A percentile compares a stretch with the other conserved stretches of the same genome.
These are phyloP conservation scores for Saccostrea cuccullata DNA, from an alignment of 1,140 invertebrate genomes.

Conservation along the genomic window DNA sequence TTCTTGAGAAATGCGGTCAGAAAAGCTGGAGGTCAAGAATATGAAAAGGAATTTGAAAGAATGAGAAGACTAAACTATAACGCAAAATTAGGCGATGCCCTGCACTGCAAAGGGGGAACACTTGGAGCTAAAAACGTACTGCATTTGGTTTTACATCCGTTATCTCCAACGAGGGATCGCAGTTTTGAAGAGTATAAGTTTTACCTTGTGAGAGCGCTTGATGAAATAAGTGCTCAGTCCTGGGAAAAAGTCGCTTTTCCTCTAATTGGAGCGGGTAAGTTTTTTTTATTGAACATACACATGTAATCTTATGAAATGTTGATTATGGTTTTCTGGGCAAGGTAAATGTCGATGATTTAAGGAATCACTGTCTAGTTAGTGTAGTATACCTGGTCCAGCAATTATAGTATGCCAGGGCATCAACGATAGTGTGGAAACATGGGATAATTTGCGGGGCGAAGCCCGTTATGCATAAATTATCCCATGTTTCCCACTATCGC, in stretches of 20 bases:
- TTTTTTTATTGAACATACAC: background rate
- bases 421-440: too few species aligned
- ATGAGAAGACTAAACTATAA: background rate
- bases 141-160: background rate
- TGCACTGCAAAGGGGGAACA: background rate
- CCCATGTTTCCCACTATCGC: too few species aligned
- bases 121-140: background rate
- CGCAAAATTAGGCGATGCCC: background rate
- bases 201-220: background rate
- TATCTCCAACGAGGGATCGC: background rate
- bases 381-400: too few species aligned
- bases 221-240: background rate
- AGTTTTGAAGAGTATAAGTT: background rate
- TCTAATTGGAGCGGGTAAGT: constrained; percentile 3
- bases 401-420: too few species aligned
- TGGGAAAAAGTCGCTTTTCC: background rate
- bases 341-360: too few species aligned
- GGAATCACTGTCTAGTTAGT: too few species aligned
- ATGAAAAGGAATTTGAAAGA: background rate
- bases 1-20: background rate
- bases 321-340: too few species aligned
- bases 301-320: too few species aligned
- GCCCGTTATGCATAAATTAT: too few species aligned
- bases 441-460: too few species aligned
- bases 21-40: background rate